Evolutionary conservation across 2,113 vertebrate species (phyloP).

Genomic region (Cnemophilus loriae): DNA sequence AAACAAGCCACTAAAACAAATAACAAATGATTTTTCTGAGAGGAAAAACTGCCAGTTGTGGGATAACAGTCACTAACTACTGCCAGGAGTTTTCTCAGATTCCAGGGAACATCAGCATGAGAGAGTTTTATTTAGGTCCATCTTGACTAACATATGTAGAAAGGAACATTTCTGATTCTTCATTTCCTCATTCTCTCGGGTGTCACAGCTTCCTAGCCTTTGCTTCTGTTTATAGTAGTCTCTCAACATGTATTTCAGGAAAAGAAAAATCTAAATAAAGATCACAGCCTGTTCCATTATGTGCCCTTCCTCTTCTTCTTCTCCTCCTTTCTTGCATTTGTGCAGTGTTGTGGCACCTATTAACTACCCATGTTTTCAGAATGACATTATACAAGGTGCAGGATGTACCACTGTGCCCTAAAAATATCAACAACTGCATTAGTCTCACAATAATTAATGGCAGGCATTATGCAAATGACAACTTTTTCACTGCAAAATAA

Average conservation of each 20-base stretch:
- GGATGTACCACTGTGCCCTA: constrained; percentile 82
- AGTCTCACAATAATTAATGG: constrained; percentile 86
- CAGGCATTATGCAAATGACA: constrained; percentile 87
- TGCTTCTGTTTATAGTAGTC: constrained; percentile 69
- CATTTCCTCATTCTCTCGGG: constrained; percentile 53
- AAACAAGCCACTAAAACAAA: neutral
- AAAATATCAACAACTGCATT: constrained; percentile 87
- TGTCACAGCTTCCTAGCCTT: constrained; percentile 70
- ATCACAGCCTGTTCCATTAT: constrained; percentile 72
- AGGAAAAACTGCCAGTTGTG: neutral
- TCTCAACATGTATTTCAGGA: constrained; percentile 67
- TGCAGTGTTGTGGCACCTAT: constrained; percentile 80
- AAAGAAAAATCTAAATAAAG: constrained; percentile 74
- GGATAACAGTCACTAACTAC: neutral
- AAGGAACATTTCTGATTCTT: neutral
- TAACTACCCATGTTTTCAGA: constrained; percentile 78
- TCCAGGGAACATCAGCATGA: neutral
- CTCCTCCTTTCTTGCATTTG: constrained; percentile 65
- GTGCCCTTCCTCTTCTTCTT: constrained; percentile 69
- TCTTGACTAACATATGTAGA: neutral
- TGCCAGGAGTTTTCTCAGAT: neutral
- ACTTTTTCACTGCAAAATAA: constrained; percentile 84
- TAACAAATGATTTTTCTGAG: neutral
- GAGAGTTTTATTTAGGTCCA: neutral
- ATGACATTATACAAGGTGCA: constrained; percentile 83